Base-by-base conservation (phyloP, 2,888 invertebrate genomes). In the Rosalia funebris region DNA sequence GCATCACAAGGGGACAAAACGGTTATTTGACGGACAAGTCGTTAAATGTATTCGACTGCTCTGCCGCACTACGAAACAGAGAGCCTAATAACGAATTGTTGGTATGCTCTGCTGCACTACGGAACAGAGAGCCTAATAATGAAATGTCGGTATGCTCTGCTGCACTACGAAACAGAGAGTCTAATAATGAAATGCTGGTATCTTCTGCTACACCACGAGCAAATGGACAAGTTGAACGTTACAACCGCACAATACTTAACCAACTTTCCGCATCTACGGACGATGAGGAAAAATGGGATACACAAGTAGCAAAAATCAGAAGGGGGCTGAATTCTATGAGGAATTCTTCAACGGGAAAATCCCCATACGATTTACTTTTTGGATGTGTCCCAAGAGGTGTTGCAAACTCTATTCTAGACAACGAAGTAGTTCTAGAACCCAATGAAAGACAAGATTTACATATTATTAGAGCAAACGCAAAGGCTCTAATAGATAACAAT, bases 51-150 rank as follows among this genome's bases (percentile, higher is more conserved):
- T 48, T 64, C n/a, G 1, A 36, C 44, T 25, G 53, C 5, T 66
- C 61, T 64, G 63, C 61, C 1, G 48, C 53, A n/a, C 61, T 62
- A 1, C 45, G 44, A 47, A 31, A 59, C 14, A 44, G 67, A 2
- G 60, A 67, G 10, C 44, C 32, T 16, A 66, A 67, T 32, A 46
- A 62, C 44, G 68, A 62, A 1, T 34, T 64, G 60, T 47, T 65
- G 64, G 0, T 59, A 62, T 15, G 60, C 47, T 10, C 14, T 32
- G 9, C 65, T 68, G 54, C 31, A 5, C 7, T 25, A 60, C 1
- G 65, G 36, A 25, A n/a, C 14, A 2, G 14, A 16, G 42, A 36
- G 41, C 2, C 19, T 55, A 34, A 61, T 58, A 7, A 60, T 67
- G 3, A 66, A 66, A 64, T 16, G 41, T 7, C n/a, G n/a, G n/a